Conservation (phyloP, 1,140 invertebrate genomes). For the Varroa destructor region DNA sequence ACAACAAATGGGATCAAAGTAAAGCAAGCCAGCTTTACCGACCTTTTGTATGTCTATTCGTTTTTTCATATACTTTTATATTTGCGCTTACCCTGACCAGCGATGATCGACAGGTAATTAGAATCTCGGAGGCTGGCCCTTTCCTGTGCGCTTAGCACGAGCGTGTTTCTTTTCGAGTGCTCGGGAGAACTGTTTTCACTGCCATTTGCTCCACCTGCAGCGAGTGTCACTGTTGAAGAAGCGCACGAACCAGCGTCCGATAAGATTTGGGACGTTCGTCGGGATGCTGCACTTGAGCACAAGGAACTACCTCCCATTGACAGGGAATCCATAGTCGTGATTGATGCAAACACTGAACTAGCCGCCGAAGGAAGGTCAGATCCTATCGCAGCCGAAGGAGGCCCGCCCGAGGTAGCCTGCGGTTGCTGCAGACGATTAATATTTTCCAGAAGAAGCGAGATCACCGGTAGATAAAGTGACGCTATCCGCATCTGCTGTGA, state of each 20-base stretch:
- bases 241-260: constrained; percentile 1
- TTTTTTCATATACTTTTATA: too few relatives aligned
- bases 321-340: constrained; percentile 17
- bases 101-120: constrained; percentile 60
- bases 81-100: constrained; percentile 51
- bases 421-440: constrained; percentile 48
- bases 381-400: constrained; percentile 30
- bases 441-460: constrained; percentile 71
- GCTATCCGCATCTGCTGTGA: constrained; percentile 70
- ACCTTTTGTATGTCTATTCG: too few relatives aligned
- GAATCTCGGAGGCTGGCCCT: constrained; percentile 48
- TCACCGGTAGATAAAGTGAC: constrained; percentile 73
- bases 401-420: constrained; percentile 34
- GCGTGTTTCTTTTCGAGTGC: constrained; percentile 29
- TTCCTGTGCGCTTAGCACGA: constrained; percentile 18
- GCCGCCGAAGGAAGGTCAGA: constrained; percentile 20
- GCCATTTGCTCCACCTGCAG: constrained; percentile 29
- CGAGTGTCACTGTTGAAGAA: constrained; percentile 22
- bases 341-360: constrained; percentile 4
- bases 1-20: too few relatives aligned
- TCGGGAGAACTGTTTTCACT: constrained; percentile 30
- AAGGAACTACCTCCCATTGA: constrained; percentile 11
- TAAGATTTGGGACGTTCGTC: constrained; percentile 28
- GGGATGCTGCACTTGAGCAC: constrained; percentile 29
- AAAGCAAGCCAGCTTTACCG: too few relatives aligned